phyloP scores from a whole-genome alignment of 2,113 vertebrate species.

The Seriola dumerili region DNA sequence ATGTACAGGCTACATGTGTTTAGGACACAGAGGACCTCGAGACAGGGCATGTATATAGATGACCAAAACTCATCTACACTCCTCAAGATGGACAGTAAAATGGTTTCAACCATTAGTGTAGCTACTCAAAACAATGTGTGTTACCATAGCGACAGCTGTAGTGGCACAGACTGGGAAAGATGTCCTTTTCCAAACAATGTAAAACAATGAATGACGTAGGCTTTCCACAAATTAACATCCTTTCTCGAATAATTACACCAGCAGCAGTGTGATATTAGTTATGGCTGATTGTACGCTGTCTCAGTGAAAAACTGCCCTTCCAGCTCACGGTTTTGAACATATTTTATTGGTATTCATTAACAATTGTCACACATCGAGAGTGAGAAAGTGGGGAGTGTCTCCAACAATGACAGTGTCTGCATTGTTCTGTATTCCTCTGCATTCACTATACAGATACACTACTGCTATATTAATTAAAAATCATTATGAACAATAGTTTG shows the following conservation, averaged over 20 bases:
- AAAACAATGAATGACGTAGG: conserved; percentile 3
- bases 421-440: not conserved
- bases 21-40: conserved; percentile 17
- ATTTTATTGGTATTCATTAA: not conserved
- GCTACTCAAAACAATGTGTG: not conserved
- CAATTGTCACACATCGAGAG: not conserved
- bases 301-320: conserved; percentile 5
- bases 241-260: conserved; percentile 3
- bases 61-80: not conserved
- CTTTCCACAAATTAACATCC: not conserved
- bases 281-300: not conserved
- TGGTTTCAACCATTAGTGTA: not conserved
- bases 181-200: not conserved
- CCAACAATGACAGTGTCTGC: not conserved
- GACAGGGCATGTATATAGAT: not conserved
- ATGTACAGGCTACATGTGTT: conserved; percentile 56
- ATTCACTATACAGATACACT: not conserved
- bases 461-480: not conserved
- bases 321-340: not conserved
- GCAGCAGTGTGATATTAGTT: not conserved
- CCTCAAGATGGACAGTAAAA: not conserved
- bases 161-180: not conserved
- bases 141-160: conserved; percentile 5
- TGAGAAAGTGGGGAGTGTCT: not conserved
- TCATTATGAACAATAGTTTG: not conserved